Base-by-base conservation (phyloP, 2,797 vertebrate genomes). In the Netta rufina region DNA sequence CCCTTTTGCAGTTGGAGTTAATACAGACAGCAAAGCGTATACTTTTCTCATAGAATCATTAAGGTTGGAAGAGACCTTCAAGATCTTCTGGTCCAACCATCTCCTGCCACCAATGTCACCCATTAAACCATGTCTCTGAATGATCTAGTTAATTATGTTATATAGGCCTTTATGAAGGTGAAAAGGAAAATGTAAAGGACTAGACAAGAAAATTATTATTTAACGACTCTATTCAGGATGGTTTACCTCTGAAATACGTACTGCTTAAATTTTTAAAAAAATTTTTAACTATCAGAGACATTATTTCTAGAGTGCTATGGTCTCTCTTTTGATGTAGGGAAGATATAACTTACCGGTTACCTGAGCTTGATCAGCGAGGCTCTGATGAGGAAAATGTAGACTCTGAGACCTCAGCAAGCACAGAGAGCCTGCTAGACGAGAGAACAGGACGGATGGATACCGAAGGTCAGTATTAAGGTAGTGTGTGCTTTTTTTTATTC, bases 371-470 rank as follows among this genome's bases (percentile, higher is more conserved):
- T 93, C 99, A 99, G 70, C 98, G 98, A 1, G 99, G 99, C 80
- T 99, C 99, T 0, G 99, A 99, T 16, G 99, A 99, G 97, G 99
- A 99, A 94, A 99, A 99, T 57, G 62, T 99, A 70, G 99, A 99
- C 96, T 99, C 99, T 0, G 99, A 99, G 96, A 98, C 99, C 0
- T 99, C 99, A 0, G 98, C 98, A 28, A 99, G 99, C 98, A 99
- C 99, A 0, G 99, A 99, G 98, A 99, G 99, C 95, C 98, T 99
- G 57, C 95, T 99, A 71, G 99, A 99, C 3, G 99, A 99, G 53
- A 98, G 98, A 16, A 94, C 96, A 2, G 97, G 97, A 39, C 95
- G 97, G 97, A 95, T 97, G 47, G 98, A 99, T 90, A 96, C 97
- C 61, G 98, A 99, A 98, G 99, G 99, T 99, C 98, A 99, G 99